phyloP scores from a whole-genome alignment of 1,140 invertebrate species.

The Bombus affinis region DNA sequence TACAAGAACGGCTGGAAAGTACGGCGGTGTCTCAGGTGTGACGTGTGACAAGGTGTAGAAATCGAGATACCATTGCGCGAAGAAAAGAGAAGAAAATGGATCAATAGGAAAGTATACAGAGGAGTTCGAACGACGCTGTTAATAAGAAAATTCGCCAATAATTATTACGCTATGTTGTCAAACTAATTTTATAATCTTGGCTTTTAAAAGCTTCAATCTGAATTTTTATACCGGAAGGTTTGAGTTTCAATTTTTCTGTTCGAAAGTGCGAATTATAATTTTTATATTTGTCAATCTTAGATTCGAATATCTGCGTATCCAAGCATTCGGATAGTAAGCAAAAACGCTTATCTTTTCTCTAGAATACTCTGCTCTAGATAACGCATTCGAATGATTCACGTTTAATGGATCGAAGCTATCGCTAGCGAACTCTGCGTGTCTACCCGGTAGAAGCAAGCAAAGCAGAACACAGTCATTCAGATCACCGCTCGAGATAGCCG shows the following conservation, averaged over 20 bases:
- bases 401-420: neutral
- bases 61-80: neutral
- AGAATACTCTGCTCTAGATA: neutral
- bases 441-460: neutral
- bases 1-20: too few relatives aligned
- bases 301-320: too few relatives aligned
- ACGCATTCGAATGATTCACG: neutral
- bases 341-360: neutral
- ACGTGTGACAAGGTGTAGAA: neutral
- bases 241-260: too few relatives aligned
- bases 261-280: too few relatives aligned
- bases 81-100: neutral
- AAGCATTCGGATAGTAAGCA: too few relatives aligned
- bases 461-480: slow-evolving; percentile 38
- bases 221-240: too few relatives aligned
- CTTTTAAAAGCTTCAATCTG: neutral
- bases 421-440: neutral
- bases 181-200: neutral
- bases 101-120: neutral
- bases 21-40: neutral
- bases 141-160: neutral
- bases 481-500: slow-evolving; percentile 36
- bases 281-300: too few relatives aligned
- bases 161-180: too few relatives aligned
- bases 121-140: neutral